Base-by-base conservation (phyloP, 1,140 invertebrate species). In the Pseudomyrmex cubaensis region DNA sequence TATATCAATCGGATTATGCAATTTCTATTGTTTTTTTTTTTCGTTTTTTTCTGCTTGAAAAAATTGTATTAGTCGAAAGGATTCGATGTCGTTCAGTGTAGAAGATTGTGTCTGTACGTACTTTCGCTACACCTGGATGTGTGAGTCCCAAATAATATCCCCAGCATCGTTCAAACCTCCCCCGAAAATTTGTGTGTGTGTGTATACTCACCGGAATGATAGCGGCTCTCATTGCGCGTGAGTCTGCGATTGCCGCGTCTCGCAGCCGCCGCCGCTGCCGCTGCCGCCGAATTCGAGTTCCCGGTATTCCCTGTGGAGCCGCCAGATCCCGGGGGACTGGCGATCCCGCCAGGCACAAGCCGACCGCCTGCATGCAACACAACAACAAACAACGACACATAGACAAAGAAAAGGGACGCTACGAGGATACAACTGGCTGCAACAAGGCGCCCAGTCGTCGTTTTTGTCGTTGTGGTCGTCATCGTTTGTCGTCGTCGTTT, bases 181-280 rank as follows among this genome's bases (percentile, higher is more conserved):
- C 35, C 35, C 35, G 35, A 1, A 7, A 35, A 7, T 35, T 35
- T 35, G 35, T 35, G 35, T 7, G 5, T 7, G 5, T 35, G 5
- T 7, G 5, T 35, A 85, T 93, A 95, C 95, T 97, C 96, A 99
- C 98, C 98, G 94, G 98, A 99, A 95, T 99, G 98, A 94, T 99
- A 99, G 90, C 98, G 96, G 94, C 97, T 98, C 95, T 99, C 98
- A 95, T 99, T 98, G 91, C 98, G 95, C 85, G 98, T 99, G 75
- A 99, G 96, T 90, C 98, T 95, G 83, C 98, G 95, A 94, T 98
- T 98, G 91, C 97, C 97, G 91, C 97, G 96, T 91, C 97, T 95
- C 90, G 97, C 95, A 82, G 76, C 76, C 44, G 76, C 76, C 54
- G 76, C 76, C 35, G 52, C 76, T 7, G 66, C 74, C 66, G 76